phyloP scores from a whole-genome alignment of 2,113 vertebrate species.

The Chaetorhynchus papuensis region DNA sequence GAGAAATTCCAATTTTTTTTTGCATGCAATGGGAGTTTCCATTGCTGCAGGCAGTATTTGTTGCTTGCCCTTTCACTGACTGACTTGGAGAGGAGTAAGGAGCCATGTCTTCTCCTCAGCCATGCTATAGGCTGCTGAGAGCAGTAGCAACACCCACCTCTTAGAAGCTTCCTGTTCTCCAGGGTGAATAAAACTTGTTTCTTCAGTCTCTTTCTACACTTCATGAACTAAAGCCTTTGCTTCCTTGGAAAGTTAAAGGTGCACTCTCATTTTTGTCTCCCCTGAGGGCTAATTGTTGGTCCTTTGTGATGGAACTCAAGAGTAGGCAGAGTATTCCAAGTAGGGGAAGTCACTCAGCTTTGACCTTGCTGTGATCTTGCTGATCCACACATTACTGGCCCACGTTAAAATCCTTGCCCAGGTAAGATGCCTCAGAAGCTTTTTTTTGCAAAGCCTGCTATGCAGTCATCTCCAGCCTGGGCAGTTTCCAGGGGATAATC shows the following conservation, averaged over 20 bases:
- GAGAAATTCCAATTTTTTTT: not conserved
- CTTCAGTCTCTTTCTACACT: not conserved
- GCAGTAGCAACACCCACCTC: not conserved
- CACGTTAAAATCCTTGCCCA: fast-evolving
- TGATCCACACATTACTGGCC: fast-evolving
- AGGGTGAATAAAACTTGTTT: not conserved
- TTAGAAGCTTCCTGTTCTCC: not conserved
- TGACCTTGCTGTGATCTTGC: not conserved
- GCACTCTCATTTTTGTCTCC: not conserved
- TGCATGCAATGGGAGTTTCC: not conserved
- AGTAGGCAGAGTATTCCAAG: not conserved
- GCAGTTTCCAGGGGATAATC: not conserved
- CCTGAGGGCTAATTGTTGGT: too few species aligned
- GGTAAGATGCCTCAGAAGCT: fast-evolving
- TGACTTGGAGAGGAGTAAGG: not conserved
- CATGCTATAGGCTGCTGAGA: not conserved
- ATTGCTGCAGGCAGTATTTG: not conserved
- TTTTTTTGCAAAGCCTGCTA: not conserved
- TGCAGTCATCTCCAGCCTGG: not conserved
- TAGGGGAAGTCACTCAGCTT: not conserved
- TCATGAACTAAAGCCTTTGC: not conserved
- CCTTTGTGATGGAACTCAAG: not conserved
- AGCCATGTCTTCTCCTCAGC: not conserved
- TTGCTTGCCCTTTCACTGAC: not conserved
- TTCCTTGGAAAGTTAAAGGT: not conserved